Evolutionary conservation across 2,113 vertebrate genomes (phyloP), one percentile per base, ranked within the genome.

Genomic region (Xiphorhynchus elegans): DNA sequence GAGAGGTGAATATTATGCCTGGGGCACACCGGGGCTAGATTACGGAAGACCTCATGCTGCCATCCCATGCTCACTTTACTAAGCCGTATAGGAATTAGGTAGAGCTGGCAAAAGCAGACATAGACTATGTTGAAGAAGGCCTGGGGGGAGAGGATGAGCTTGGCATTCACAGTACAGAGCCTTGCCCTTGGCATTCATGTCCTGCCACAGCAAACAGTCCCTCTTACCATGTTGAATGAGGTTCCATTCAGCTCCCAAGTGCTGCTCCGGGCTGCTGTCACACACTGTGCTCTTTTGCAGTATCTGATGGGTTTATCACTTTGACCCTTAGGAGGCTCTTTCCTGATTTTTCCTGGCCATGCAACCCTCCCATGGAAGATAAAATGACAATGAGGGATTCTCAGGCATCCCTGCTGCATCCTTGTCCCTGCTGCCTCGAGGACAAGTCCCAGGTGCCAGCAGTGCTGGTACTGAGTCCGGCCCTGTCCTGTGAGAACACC

Each of bases 371-470:
- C 5, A 1, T 9, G 52, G 64, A 52, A 84, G 46, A 18, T 0
- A 0, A 80, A 77, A 59, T 2, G 1, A 37, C 0, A 0, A 7
- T 11, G 31, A 49, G 6, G 39, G 19, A 13, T 84, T 70, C 46
- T 64, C 78, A 66, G 13, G 11, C 31, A 58, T 10, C n/a, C 14
- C 37, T 20, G 40, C 39, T 16, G 10, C 63, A 68, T 29, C 68
- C 29, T 37, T 23, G 8, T 87, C 47, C 68, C 56, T 35, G 12
- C 64, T 66, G 70, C 40, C 47, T 23, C 16, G 3, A 21, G 49
- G 28, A 31, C 2, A 3, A 23, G 52, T n/a, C 23, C 31, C 0
- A 0, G 29, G 26, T 6, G 1, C 21, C 56, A 49, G 17, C 0
- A 0, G 18, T 42, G 23, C 39, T 1, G 0, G 20, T 16, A 10